phyloP scores from a whole-genome alignment of 2,888 invertebrate species.

The Caenorhabditis sp. region DNA sequence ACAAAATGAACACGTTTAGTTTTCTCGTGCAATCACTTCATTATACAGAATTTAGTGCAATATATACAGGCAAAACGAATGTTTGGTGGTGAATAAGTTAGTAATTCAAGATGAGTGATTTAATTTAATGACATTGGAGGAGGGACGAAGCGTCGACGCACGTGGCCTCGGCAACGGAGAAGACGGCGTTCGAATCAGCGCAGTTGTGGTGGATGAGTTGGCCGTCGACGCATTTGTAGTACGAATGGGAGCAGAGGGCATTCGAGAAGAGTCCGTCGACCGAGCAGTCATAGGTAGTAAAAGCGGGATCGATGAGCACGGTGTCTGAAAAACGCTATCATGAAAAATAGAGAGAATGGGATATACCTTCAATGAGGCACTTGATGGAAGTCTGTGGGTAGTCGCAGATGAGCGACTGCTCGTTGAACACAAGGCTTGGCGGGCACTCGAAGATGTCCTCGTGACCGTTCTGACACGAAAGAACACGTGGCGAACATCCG shows the following conservation, averaged over 20 bases:
- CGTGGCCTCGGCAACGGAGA: conserved; percentile 26
- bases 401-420: conserved; percentile 40
- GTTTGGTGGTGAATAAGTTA: too few species aligned
- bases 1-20: too few species aligned
- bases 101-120: too few species aligned
- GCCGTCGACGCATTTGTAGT: conserved; percentile 29
- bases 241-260: conserved; percentile 18
- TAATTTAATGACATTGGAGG: too few species aligned
- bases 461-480: conserved; percentile 47
- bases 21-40: too few species aligned
- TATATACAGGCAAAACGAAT: too few species aligned
- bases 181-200: conserved; percentile 22
- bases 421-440: conserved; percentile 47
- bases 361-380: conserved; percentile 1
- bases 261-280: conserved; percentile 22
- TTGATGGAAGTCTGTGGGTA: conserved; percentile 44
- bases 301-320: conserved; percentile 1
- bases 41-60: too few species aligned
- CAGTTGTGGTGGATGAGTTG: conserved; percentile 21
- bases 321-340: conserved; percentile 23
- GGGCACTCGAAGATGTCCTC: conserved; percentile 47
- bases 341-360: too few species aligned
- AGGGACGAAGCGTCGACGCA: conserved; percentile 39
- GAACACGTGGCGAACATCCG: conserved; percentile 50
- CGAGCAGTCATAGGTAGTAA: conserved; percentile 17